Evolutionary conservation across 2,113 vertebrate species (phyloP).

Genomic region (Seriola rivoliana): DNA sequence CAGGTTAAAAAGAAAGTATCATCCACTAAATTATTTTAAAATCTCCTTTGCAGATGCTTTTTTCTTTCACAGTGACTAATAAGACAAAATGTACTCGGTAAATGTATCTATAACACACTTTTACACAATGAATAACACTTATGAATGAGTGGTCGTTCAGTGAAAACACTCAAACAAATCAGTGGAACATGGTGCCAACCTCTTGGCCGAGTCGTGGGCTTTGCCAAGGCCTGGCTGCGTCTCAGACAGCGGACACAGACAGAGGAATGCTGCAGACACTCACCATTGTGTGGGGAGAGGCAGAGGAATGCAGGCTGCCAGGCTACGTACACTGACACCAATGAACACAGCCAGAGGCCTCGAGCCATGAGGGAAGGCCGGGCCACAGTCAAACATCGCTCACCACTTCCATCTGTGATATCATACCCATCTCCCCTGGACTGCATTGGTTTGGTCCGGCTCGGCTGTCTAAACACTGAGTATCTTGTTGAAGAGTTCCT

Average conservation of each 20-base stretch:
- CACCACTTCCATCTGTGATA: slow-evolving; percentile 54
- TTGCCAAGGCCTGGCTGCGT: slow-evolving; percentile 64
- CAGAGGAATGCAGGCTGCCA: slow-evolving; percentile 82
- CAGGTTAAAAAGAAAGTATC: slow-evolving; percentile 52
- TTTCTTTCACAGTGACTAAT: neutral
- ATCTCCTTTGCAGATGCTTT: slow-evolving; percentile 15
- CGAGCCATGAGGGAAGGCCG: slow-evolving; percentile 53
- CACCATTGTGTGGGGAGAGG: slow-evolving; percentile 80
- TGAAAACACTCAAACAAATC: slow-evolving; percentile 19
- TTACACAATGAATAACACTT: neutral
- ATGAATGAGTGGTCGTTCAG: slow-evolving; percentile 4
- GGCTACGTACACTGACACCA: slow-evolving; percentile 73
- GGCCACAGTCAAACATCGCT: slow-evolving; percentile 45
- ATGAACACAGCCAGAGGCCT: slow-evolving; percentile 80
- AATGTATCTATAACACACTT: neutral
- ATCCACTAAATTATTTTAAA: slow-evolving; percentile 35
- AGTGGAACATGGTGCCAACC: slow-evolving; percentile 35
- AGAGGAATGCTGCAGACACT: slow-evolving; percentile 82
- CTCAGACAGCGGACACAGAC: slow-evolving; percentile 80
- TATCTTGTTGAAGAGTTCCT: slow-evolving; percentile 38
- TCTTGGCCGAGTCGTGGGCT: slow-evolving; percentile 43
- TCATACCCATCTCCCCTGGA: slow-evolving; percentile 49
- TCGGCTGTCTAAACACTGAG: slow-evolving; percentile 56
- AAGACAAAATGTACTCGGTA: neutral
- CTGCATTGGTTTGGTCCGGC: slow-evolving; percentile 37